phyloP scores from a whole-genome alignment of 2,888 invertebrate species.

The Chorisops tibialis region DNA sequence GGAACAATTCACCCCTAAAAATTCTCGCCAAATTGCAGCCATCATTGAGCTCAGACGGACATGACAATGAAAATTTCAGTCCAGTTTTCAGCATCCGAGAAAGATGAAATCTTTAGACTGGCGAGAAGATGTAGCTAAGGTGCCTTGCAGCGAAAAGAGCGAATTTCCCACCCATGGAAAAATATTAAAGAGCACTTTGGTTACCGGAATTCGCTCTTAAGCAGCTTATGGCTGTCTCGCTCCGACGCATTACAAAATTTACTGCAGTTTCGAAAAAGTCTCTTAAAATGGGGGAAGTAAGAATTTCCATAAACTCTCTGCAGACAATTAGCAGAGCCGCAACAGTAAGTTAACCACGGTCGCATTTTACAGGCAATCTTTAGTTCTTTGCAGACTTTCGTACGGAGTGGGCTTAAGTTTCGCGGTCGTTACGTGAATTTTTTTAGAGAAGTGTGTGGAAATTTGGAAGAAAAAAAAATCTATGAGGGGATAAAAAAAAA shows the following conservation, averaged over 20 bases:
- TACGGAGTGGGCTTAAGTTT: slow-evolving; percentile 8
- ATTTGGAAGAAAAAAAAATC: background rate
- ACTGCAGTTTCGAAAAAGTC: background rate
- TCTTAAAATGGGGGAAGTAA: too few species aligned
- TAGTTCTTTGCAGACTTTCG: slow-evolving; percentile 24
- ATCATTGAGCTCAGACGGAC: too few species aligned
- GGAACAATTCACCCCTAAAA: too few species aligned
- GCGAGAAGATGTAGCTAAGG: too few species aligned
- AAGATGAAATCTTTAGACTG: too few species aligned
- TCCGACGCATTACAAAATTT: background rate
- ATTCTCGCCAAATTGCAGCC: too few species aligned
- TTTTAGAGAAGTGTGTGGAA: background rate
- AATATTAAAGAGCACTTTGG: too few species aligned
- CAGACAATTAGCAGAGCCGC: slow-evolving; percentile 19
- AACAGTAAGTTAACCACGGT: slow-evolving; percentile 7
- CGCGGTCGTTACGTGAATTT: background rate
- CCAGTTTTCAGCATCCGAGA: too few species aligned
- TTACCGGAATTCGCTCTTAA: too few species aligned
- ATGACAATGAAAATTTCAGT: too few species aligned
- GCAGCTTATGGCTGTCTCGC: background rate
- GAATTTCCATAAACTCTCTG: slow-evolving; percentile 7
- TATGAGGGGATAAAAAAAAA: background rate
- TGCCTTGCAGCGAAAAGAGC: too few species aligned
- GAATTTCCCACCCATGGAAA: too few species aligned
- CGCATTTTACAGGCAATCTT: background rate